phyloP scores from a whole-genome alignment of 2,888 invertebrate species.

The Tenthredo amoena region DNA sequence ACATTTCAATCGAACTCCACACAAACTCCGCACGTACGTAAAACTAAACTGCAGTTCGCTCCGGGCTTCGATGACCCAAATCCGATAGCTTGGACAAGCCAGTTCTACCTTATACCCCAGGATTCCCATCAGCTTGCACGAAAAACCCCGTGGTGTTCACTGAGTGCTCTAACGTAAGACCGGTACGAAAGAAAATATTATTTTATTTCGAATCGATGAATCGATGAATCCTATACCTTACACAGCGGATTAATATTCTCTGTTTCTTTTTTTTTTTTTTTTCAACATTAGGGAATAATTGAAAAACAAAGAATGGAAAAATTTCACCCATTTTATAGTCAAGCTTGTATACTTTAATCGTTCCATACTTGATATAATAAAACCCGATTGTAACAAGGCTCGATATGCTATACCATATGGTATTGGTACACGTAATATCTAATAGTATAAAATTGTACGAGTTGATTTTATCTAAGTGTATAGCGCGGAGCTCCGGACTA shows the following conservation, averaged over 20 bases:
- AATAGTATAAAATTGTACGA: background rate
- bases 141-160: background rate
- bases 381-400: no score
- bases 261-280: no score
- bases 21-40: background rate
- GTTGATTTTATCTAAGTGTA: constrained; percentile 10
- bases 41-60: background rate
- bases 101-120: background rate
- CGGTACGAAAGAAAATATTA: background rate
- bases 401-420: no score
- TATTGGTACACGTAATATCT: background rate
- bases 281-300: no score
- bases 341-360: no score
- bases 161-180: background rate
- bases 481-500: background rate
- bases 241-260: no score
- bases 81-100: constrained; percentile 7
- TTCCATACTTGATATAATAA: no score
- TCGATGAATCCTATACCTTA: background rate
- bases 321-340: no score
- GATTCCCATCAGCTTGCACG: constrained; percentile 37
- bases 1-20: background rate
- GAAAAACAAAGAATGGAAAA: no score
- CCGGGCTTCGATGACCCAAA: constrained; percentile 30
- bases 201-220: background rate